Evolutionary conservation across 2,113 vertebrate species (phyloP).

Genomic region (Salvelinus sp.): DNA sequence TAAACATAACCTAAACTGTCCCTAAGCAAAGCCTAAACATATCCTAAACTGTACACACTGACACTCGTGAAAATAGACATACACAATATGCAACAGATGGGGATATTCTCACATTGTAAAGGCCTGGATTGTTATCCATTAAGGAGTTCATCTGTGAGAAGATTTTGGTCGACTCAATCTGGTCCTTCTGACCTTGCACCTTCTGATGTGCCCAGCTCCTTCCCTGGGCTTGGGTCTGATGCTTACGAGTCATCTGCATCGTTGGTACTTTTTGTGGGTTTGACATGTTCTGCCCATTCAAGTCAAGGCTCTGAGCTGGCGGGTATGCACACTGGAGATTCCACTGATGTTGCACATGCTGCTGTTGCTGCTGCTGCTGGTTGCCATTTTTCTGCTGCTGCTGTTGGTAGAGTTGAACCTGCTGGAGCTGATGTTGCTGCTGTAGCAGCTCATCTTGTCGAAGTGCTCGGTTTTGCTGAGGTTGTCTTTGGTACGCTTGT

Average conservation of each 20-base stretch:
- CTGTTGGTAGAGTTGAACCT: not conserved
- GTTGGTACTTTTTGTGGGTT: not conserved
- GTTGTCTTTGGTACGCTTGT: too few species aligned
- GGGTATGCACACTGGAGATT: not conserved
- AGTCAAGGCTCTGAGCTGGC: not conserved
- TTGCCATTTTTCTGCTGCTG: not conserved
- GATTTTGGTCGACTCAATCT: not conserved
- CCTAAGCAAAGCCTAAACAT: too few species aligned
- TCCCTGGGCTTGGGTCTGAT: not conserved
- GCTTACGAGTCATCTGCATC: not conserved
- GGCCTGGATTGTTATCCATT: not conserved
- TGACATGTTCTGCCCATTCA: not conserved
- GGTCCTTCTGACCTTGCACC: slow-evolving; percentile 3
- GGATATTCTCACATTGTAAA: slow-evolving; percentile 16
- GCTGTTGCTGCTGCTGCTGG: not conserved
- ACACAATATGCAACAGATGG: not conserved
- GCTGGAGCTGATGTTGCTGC: not conserved
- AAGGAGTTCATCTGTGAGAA: not conserved
- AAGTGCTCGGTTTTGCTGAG: not conserved
- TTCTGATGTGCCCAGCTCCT: slow-evolving; percentile 13
- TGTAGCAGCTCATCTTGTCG: not conserved
- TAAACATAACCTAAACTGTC: too few species aligned
- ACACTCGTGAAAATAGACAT: too few species aligned
- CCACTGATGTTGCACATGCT: not conserved
- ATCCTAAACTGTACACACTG: too few species aligned